phyloP scores from a whole-genome alignment of 2,113 vertebrate species.

The Helogale parvula region DNA sequence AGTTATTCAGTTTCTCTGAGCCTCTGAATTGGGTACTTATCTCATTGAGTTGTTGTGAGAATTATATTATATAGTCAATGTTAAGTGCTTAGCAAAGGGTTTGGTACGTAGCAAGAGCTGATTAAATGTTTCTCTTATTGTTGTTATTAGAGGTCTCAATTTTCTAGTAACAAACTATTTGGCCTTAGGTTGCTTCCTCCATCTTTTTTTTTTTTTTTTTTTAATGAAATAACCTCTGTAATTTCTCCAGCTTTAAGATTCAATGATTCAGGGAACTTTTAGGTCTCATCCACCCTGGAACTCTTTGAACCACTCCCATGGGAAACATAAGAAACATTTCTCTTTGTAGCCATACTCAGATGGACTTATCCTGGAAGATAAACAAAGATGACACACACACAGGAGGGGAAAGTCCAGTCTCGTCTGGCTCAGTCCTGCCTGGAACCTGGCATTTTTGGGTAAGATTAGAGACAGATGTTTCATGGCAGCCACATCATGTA shows the following conservation, averaged over 20 bases:
- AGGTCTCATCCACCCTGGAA: neutral
- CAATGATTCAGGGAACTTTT: constrained; percentile 23
- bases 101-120: neutral
- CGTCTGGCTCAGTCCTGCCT: constrained; percentile 36
- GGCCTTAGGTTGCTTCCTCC: neutral
- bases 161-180: neutral
- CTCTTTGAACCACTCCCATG: neutral
- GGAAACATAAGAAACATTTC: neutral
- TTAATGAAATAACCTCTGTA: neutral
- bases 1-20: neutral
- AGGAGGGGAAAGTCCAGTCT: neutral
- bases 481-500: neutral
- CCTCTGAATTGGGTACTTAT: neutral
- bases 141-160: neutral
- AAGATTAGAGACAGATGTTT: constrained; percentile 52
- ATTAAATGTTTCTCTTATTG: neutral
- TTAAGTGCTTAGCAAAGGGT: neutral
- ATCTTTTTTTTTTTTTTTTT: neutral
- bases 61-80: neutral
- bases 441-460: constrained; percentile 45
- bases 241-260: constrained; percentile 23
- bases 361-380: constrained; percentile 52
- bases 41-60: neutral
- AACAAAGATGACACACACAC: constrained; percentile 24
- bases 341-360: constrained; percentile 25